These are phyloP conservation scores for Cheilosia scutellata DNA, from an alignment of 2,888 invertebrate species.

Conservation along the genomic window DNA sequence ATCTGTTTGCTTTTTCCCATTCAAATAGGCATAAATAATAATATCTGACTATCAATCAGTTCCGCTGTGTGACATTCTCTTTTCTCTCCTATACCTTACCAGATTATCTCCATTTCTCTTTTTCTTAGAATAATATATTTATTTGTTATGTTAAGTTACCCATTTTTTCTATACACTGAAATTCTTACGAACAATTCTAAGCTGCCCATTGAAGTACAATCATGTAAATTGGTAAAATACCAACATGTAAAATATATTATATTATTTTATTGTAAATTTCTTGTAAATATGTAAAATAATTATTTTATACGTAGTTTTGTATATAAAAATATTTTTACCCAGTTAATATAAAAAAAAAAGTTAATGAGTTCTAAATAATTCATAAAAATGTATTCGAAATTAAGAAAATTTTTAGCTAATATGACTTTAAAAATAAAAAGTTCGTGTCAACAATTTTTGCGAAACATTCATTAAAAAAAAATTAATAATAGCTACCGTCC, in stretches of 20 bases:
- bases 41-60: no score
- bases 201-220: constrained; percentile 69
- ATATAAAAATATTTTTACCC: constrained; percentile 23
- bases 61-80: constrained; percentile 15
- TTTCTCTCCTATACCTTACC: background rate
- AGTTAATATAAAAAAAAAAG: constrained; percentile 21
- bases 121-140: constrained; percentile 43
- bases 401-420: background rate
- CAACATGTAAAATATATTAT: constrained; percentile 27
- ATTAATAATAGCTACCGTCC: background rate
- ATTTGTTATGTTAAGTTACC: constrained; percentile 28
- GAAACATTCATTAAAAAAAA: background rate
- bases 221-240: background rate
- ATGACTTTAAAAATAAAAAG: no score
- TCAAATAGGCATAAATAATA: no score
- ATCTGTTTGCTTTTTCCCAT: no score
- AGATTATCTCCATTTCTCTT: background rate
- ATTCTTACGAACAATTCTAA: constrained; percentile 49
- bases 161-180: background rate
- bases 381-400: background rate
- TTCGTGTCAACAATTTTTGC: no score
- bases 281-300: constrained; percentile 66
- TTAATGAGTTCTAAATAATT: background rate
- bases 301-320: constrained; percentile 30
- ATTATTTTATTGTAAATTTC: constrained; percentile 42